Percentiles rank a stretch among this genome's conserved stretches.
phyloP scores from a whole-genome alignment of 2,797 vertebrate species.

The Pangasius sanitwongsei region DNA sequence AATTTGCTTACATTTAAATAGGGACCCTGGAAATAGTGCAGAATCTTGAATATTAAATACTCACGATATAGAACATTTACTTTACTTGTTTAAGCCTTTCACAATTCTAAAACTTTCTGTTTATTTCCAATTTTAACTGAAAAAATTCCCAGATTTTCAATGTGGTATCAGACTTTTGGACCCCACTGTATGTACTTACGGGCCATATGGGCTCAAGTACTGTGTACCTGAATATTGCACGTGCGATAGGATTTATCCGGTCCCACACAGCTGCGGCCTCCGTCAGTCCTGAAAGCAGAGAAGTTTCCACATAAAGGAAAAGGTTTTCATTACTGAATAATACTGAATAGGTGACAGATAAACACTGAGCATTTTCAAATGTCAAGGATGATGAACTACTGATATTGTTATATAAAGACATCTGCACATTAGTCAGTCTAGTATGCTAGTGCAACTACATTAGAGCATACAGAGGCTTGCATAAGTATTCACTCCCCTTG shows the following conservation, averaged over 20 bases:
- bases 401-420: background rate
- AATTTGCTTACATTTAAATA: background rate
- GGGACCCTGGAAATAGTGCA: background rate
- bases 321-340: background rate
- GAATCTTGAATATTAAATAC: background rate
- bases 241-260: slow-evolving; percentile 82
- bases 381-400: background rate
- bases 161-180: background rate
- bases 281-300: slow-evolving; percentile 79
- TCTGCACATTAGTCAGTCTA: background rate
- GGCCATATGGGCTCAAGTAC: background rate
- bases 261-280: slow-evolving; percentile 86
- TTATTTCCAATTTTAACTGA: background rate
- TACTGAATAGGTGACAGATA: background rate
- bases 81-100: background rate
- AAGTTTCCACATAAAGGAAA: background rate
- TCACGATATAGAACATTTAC: background rate
- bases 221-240: slow-evolving; percentile 87
- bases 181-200: background rate
- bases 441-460: background rate
- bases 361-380: background rate
- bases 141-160: background rate
- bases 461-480: background rate
- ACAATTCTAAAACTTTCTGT: background rate
- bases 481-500: background rate